A percentile compares a stretch with the other conserved stretches of the same genome.
phyloP scores from a whole-genome alignment of 1,140 invertebrate genomes.

The Brachystomella parvula region DNA sequence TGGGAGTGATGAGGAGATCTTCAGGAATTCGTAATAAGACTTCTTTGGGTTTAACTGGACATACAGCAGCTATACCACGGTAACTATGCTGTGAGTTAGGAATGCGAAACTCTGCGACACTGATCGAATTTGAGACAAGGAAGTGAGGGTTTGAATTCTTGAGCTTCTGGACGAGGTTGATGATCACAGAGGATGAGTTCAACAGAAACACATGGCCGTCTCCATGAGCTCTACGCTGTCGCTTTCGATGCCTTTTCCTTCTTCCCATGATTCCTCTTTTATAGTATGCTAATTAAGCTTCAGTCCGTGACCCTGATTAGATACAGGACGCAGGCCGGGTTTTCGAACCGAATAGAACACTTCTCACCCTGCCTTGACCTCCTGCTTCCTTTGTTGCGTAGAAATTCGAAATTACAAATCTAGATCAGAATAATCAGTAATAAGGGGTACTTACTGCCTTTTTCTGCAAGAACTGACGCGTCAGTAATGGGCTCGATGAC shows the following conservation, averaged over 20 bases:
- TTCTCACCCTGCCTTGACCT: background rate
- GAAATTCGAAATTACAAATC: background rate
- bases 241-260: background rate
- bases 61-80: conserved; percentile 22
- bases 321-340: background rate
- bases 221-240: background rate
- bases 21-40: conserved; percentile 18
- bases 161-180: background rate
- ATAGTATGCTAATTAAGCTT: background rate
- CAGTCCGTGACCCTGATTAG: background rate
- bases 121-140: background rate
- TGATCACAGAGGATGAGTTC: background rate
- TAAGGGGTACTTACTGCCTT: background rate
- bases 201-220: background rate
- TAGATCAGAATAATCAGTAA: background rate
- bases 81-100: background rate
- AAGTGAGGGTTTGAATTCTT: background rate
- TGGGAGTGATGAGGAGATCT: conserved; percentile 20
- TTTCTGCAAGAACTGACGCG: background rate
- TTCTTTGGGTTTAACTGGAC: background rate
- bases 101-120: background rate
- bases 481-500: background rate
- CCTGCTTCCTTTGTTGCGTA: background rate
- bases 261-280: background rate
- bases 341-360: background rate